Evolutionary conservation across 2,888 invertebrate species (phyloP).

Genomic region (Heteromurus nitidus): DNA sequence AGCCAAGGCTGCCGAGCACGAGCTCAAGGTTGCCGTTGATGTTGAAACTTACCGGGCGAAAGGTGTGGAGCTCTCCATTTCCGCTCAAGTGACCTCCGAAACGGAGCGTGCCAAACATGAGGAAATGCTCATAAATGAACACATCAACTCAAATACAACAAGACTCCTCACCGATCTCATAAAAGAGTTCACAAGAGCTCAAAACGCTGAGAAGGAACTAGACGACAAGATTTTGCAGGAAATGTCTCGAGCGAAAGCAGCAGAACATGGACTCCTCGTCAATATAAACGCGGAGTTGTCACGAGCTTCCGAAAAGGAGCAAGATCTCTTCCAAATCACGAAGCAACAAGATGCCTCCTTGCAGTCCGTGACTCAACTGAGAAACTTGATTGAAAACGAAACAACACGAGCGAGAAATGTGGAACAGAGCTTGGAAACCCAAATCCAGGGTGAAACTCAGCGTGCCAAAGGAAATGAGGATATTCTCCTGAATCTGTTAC

Average conservation of each 20-base stretch:
- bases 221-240: constrained; percentile 42
- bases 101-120: constrained; percentile 41
- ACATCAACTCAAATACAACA: constrained; percentile 33
- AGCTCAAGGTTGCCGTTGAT: constrained; percentile 44
- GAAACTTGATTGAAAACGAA: constrained; percentile 19
- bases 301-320: constrained; percentile 47
- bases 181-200: constrained; percentile 52
- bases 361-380: constrained; percentile 4
- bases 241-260: constrained; percentile 22
- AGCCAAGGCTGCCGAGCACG: constrained; percentile 29
- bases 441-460: constrained; percentile 11
- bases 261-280: constrained; percentile 37
- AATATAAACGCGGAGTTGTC: constrained; percentile 38
- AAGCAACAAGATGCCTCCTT: constrained; percentile 21
- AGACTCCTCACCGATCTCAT: constrained; percentile 36
- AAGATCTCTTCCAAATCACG: constrained; percentile 4
- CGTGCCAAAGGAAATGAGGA: constrained; percentile 42
- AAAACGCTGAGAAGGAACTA: constrained; percentile 46
- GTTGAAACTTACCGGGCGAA: constrained; percentile 52
- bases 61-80: constrained; percentile 53
- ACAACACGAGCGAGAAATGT: constrained; percentile 21
- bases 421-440: constrained; percentile 20
- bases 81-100: constrained; percentile 39
- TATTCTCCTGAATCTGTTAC: not conserved
- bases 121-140: constrained; percentile 22